Evolutionary conservation across 2,888 invertebrate species (phyloP).

Genomic region (Drosophila multiciliata): DNA sequence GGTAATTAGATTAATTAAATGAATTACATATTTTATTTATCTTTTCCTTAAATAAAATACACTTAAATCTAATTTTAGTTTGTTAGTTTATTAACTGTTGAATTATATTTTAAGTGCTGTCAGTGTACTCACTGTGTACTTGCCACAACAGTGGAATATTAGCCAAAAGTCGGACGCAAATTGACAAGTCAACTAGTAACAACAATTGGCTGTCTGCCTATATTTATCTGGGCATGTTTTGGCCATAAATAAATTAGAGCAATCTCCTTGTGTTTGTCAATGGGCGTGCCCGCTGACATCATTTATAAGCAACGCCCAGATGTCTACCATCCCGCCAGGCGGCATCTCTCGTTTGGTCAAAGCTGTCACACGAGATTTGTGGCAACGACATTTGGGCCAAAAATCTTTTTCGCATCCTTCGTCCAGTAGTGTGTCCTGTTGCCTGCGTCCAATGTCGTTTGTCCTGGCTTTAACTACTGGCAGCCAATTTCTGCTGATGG

Average conservation of each 20-base stretch:
- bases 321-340: conserved; percentile 15
- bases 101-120: neutral
- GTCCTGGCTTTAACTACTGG: conserved; percentile 43
- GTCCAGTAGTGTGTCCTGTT: conserved; percentile 4
- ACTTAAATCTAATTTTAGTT: neutral
- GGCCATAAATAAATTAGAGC: conserved; percentile 73
- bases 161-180: neutral
- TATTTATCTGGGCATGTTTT: conserved; percentile 48
- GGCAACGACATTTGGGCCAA: conserved; percentile 62
- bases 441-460: conserved; percentile 24
- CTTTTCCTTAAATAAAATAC: neutral
- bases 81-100: no score
- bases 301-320: conserved; percentile 65
- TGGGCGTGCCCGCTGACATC: conserved; percentile 64
- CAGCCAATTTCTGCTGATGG: conserved; percentile 77
- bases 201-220: conserved; percentile 23
- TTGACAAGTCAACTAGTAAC: conserved; percentile 2
- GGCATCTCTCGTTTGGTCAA: conserved; percentile 20
- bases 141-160: neutral
- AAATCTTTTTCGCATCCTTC: conserved; percentile 49
- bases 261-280: conserved; percentile 65
- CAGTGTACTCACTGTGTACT: neutral
- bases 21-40: neutral
- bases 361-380: conserved; percentile 74
- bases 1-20: neutral